Evolutionary conservation across 2,113 vertebrate species (phyloP), one percentile per base, ranked within the genome.

Genomic region (Callaeas wilsoni): DNA sequence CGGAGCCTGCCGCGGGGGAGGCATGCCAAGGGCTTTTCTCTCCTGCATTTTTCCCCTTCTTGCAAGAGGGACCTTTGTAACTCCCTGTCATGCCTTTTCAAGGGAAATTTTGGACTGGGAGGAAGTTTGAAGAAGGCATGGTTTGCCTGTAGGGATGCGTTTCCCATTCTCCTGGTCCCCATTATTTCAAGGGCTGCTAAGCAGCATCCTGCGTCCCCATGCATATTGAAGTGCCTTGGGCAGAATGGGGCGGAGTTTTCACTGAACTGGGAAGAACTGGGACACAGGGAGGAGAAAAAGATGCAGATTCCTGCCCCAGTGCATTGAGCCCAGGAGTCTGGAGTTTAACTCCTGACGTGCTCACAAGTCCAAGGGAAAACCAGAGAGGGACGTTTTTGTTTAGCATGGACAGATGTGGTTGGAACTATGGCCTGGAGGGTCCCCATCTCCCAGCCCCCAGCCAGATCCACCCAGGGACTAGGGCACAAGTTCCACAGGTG

Each of bases 191-290:
- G 49, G 42, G 56, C 33, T 53, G 27, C 55, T 64, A 5, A 56
- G 56, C 32, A 35, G 62, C 0, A 0, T 60, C 57, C 53, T 32
- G 29, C 0, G 0, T 79, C 47, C 39, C 39, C 2, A 0, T 16
- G 41, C 0, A 0, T 9, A 1, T 6, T 44, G 56, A 7, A 82
- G 44, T 69, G 55, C 60, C 41, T 76, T 4, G 6, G 64, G 37
- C 39, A 41, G 30, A 26, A n/a, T 50, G 26, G 32, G 2, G 10
- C 83, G 21, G 19, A 63, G 7, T 73, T 87, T 77, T 52, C 13
- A 22, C 50, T 49, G 60, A 21, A 22, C 42, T 62, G 50, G 44
- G n/a, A 86, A 73, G 63, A 76, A 53, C 19, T 62, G 33, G 74
- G 23, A 33, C 0, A 0, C 49, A 22, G 30, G 49, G 35, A 85